phyloP scores from a whole-genome alignment of 2,888 invertebrate genomes.

The Rhamphomyia laevipes region DNA sequence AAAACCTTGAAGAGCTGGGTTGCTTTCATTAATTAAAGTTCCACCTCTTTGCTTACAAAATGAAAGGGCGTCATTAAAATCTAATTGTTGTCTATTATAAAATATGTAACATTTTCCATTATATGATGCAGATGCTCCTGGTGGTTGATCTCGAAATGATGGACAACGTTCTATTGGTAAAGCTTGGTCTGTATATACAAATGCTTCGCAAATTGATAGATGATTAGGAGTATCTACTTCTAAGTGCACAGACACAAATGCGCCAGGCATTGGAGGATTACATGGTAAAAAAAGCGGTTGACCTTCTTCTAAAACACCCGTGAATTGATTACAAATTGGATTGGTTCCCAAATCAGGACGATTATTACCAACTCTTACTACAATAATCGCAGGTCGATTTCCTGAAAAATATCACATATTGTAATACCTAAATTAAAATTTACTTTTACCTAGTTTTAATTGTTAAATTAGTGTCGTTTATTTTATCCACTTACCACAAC shows the following conservation, averaged over 20 bases:
- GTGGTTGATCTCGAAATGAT: constrained; percentile 83
- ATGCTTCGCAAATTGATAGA: constrained; percentile 83
- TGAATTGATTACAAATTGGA: constrained; percentile 84
- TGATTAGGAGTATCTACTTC: constrained; percentile 64
- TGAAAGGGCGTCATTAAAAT: constrained; percentile 64
- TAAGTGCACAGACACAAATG: constrained; percentile 84
- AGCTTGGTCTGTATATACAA: constrained; percentile 87
- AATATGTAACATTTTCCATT: constrained; percentile 93
- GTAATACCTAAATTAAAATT: not conserved
- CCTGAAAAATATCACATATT: constrained; percentile 39
- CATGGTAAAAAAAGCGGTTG: constrained; percentile 85
- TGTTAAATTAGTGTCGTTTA: not conserved
- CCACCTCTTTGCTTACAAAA: constrained; percentile 76
- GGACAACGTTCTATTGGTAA: constrained; percentile 86
- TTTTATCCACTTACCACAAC: constrained; percentile 63
- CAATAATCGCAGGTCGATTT: constrained; percentile 68
- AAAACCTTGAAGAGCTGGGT: constrained; percentile 86
- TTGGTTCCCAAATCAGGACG: constrained; percentile 84
- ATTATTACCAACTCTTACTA: constrained; percentile 85
- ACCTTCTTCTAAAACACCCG: constrained; percentile 75
- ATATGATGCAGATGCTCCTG: constrained; percentile 85
- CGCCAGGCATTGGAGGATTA: constrained; percentile 90
- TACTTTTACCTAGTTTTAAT: not conserved
- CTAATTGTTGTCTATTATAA: constrained; percentile 74
- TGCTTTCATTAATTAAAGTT: constrained; percentile 80